phyloP scores from a whole-genome alignment of 2,797 vertebrate genomes.

The Sebastes steindachneri region DNA sequence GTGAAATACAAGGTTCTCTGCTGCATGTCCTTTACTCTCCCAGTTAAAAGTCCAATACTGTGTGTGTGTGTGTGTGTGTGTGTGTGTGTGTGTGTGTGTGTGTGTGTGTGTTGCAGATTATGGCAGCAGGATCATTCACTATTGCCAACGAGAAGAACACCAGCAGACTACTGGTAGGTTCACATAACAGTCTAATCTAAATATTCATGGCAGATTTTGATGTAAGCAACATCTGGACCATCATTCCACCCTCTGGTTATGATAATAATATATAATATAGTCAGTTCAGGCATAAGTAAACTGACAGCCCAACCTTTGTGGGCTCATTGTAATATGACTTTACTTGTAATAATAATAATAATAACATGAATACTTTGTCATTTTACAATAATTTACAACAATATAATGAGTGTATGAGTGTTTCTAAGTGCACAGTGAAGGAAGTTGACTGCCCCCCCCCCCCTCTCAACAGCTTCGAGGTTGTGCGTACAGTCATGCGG shows the following conservation, averaged over 20 bases:
- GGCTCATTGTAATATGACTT: neutral
- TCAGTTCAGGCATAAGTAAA: no score
- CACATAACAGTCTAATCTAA: neutral
- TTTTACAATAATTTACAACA: neutral
- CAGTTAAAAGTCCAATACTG: neutral
- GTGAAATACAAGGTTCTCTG: neutral
- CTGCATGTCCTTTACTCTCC: neutral
- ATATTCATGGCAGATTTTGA: neutral
- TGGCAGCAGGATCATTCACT: slow-evolving; percentile 75
- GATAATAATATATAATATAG: neutral
- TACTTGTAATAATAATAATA: neutral
- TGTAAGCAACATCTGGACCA: neutral
- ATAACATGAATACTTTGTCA: neutral
- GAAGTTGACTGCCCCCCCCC: neutral
- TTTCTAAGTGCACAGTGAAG: neutral
- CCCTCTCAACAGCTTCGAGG: slow-evolving; percentile 59
- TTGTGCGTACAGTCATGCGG: slow-evolving; percentile 68
- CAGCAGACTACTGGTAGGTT: slow-evolving; percentile 66
- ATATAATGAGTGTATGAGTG: neutral
- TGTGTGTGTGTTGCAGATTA: slow-evolving; percentile 61
- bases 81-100: no score
- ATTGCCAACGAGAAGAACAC: slow-evolving; percentile 75
- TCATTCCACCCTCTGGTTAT: neutral
- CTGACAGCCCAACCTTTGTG: neutral
- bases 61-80: neutral